Evolutionary conservation across 2,113 vertebrate species (phyloP).

Genomic region (Oryzias woworae): DNA sequence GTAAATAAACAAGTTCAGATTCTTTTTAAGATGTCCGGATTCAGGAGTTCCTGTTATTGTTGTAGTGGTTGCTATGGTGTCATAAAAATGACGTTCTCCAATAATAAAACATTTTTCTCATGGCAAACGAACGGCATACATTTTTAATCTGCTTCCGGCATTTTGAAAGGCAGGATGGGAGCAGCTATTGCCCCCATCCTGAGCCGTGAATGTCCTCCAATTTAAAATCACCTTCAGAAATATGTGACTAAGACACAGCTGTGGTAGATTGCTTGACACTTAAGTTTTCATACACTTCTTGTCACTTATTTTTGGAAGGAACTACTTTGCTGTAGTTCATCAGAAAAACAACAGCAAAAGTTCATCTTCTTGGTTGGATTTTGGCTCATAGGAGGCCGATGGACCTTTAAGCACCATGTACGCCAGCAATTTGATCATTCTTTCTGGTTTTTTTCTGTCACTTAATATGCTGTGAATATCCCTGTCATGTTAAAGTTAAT

Average conservation of each 20-base stretch:
- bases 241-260: constrained; percentile 15
- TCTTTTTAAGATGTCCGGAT: not conserved
- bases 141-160: constrained; percentile 59
- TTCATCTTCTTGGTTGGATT: constrained; percentile 49
- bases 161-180: constrained; percentile 77
- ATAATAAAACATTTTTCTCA: constrained; percentile 38
- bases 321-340: constrained; percentile 23
- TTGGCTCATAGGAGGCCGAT: constrained; percentile 21
- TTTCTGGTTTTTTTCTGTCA: not conserved
- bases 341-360: constrained; percentile 43
- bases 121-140: constrained; percentile 21
- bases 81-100: not conserved
- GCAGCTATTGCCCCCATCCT: constrained; percentile 53
- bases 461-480: too few species aligned
- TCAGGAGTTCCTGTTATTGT: constrained; percentile 24
- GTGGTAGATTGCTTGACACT: constrained; percentile 1
- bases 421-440: not conserved
- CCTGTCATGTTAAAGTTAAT: too few species aligned
- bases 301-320: constrained; percentile 42
- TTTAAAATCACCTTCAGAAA: constrained; percentile 54
- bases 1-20: not conserved
- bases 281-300: constrained; percentile 26
- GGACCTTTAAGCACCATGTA: constrained; percentile 27
- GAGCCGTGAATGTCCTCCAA: constrained; percentile 55
- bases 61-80: constrained; percentile 18